These are phyloP conservation scores for Nineta flava DNA, from an alignment of 2,888 invertebrate genomes.

Conservation along the genomic window DNA sequence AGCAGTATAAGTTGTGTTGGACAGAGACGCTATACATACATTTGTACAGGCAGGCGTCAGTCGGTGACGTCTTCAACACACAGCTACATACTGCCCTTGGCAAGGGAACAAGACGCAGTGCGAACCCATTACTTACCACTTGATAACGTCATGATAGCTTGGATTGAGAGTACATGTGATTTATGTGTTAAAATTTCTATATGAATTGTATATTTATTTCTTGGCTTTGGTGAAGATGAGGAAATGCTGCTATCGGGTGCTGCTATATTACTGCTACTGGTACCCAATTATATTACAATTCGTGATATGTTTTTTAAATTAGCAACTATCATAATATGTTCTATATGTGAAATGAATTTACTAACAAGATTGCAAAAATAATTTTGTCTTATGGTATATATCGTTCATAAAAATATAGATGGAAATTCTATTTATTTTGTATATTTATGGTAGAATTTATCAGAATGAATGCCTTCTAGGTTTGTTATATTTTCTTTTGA, in stretches of 20 bases:
- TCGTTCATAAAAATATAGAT: no score
- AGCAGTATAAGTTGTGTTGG: no score
- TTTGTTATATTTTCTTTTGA: no score
- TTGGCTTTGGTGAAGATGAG: no score
- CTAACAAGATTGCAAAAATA: no score
- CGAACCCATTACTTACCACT: constrained; percentile 1
- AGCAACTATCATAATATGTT: neutral
- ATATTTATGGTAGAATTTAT: no score
- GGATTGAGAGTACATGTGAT: constrained; percentile 1
- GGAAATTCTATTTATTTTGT: no score
- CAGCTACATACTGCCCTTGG: neutral
- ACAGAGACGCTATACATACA: neutral
- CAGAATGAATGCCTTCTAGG: no score
- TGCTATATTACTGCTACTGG: neutral
- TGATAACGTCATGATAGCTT: constrained; percentile 1
- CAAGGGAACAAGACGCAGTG: constrained; percentile 1
- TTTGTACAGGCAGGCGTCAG: neutral
- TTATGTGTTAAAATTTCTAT: neutral
- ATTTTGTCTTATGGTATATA: no score
- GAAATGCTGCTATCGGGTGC: no score
- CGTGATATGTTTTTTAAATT: neutral
- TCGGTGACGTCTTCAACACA: neutral
- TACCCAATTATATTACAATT: neutral
- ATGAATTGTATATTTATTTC: no score
- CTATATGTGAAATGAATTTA: no score